Evolutionary conservation across 2,797 vertebrate genomes (phyloP).

Genomic region (Trichosurus vulpecula): DNA sequence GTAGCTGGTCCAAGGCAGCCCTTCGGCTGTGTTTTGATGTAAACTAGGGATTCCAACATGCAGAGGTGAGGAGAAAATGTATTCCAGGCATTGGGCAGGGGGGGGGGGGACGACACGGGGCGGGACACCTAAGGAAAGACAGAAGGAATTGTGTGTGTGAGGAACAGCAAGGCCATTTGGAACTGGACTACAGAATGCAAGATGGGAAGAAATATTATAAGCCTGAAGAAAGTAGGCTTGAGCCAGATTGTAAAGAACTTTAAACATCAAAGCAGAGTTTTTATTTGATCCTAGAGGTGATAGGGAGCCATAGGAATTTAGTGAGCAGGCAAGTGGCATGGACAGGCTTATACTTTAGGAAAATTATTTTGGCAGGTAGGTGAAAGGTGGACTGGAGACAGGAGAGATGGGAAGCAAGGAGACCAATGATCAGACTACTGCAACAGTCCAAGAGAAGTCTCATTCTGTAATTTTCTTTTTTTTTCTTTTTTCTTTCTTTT

Average conservation of each 20-base stretch:
- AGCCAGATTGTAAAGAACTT: not conserved
- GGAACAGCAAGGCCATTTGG: not conserved
- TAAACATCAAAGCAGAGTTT: not conserved
- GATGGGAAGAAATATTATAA: not conserved
- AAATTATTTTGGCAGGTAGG: not conserved
- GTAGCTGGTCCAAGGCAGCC: not conserved
- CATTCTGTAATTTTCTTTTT: not conserved
- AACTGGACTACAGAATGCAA: not conserved
- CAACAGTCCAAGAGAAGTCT: not conserved
- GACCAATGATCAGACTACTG: not conserved
- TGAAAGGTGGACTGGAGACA: not conserved
- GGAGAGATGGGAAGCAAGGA: not conserved
- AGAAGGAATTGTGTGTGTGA: not conserved
- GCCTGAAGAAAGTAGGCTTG: not conserved
- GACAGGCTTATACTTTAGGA: not conserved
- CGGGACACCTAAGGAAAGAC: not conserved
- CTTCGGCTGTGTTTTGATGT: not conserved
- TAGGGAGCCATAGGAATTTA: not conserved
- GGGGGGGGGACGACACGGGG: too few relatives aligned
- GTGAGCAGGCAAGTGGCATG: not conserved
- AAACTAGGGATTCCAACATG: not conserved
- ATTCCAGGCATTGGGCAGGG: not conserved
- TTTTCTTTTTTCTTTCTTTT: too few relatives aligned
- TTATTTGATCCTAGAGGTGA: not conserved
- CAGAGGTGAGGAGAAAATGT: not conserved